phyloP scores from a whole-genome alignment of 1,140 invertebrate species.

The Polypedilum pembai region DNA sequence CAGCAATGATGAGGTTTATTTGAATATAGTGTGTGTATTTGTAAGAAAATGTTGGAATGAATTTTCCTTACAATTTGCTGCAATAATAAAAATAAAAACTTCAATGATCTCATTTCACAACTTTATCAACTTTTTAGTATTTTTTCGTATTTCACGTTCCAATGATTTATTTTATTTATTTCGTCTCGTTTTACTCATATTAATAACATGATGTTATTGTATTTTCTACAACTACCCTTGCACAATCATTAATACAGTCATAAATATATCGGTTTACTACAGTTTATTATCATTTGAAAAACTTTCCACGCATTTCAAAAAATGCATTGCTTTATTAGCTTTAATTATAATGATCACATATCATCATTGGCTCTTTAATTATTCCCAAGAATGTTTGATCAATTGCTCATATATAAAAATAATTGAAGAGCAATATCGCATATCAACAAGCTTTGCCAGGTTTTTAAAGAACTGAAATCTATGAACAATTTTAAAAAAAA shows the following conservation, averaged over 20 bases:
- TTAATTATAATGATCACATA: neutral
- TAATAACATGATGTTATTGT: no score
- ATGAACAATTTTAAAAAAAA: neutral
- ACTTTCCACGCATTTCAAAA: neutral
- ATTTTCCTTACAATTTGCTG: no score
- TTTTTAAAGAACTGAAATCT: neutral
- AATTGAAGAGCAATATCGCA: no score
- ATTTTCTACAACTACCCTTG: neutral
- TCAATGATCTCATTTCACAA: no score
- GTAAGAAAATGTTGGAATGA: neutral
- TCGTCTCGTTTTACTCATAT: neutral
- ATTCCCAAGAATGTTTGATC: no score
- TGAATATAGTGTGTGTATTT: neutral
- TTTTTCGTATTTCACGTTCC: neutral
- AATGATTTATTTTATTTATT: neutral
- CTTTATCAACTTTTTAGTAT: no score
- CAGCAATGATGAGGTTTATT: no score
- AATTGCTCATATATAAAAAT: no score
- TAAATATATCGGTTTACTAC: neutral
- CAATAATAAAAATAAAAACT: no score
- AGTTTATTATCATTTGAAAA: neutral
- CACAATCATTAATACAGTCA: neutral
- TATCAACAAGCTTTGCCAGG: no score
- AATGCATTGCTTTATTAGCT: conserved; percentile 7
- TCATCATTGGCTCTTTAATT: neutral